These are phyloP conservation scores for Pimephales promelas DNA, from an alignment of 2,113 vertebrate genomes.

Conservation along the genomic window DNA sequence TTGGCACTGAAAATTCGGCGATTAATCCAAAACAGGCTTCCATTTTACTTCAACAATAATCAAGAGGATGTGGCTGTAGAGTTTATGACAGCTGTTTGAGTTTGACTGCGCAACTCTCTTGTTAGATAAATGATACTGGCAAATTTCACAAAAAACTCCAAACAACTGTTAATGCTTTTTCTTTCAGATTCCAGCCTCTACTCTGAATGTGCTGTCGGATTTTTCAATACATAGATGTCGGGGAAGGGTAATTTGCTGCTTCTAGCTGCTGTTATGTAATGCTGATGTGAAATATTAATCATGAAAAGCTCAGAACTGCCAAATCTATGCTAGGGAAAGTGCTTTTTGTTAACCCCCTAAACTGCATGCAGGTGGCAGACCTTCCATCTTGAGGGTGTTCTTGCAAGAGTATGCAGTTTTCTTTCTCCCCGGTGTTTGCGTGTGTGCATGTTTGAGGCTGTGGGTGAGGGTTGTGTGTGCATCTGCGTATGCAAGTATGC, in stretches of 20 bases:
- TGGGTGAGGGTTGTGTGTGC: constrained; percentile 31
- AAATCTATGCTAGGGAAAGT: constrained; percentile 69
- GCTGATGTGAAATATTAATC: constrained; percentile 75
- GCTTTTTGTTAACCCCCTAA: constrained; percentile 66
- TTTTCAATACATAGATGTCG: constrained; percentile 55
- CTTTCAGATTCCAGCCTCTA: constrained; percentile 55
- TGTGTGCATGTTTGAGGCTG: constrained; percentile 30
- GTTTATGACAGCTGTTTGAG: constrained; percentile 47
- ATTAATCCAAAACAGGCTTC: constrained; percentile 18
- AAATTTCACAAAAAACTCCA: constrained; percentile 39
- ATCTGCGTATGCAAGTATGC: constrained; percentile 36
- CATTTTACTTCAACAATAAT: constrained; percentile 48
- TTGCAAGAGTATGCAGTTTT: constrained; percentile 59
- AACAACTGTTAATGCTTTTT: constrained; percentile 61
- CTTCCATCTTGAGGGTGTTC: constrained; percentile 52
- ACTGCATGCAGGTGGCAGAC: constrained; percentile 56
- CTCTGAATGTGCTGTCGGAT: constrained; percentile 47
- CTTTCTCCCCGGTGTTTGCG: constrained; percentile 26
- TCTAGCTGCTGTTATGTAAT: constrained; percentile 66
- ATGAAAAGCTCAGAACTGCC: constrained; percentile 59
- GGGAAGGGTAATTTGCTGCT: constrained; percentile 54
- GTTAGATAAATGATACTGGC: constrained; percentile 44
- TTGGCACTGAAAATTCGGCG: constrained; percentile 26
- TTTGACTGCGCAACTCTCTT: constrained; percentile 44
- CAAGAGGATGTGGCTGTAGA: constrained; percentile 33